Percentiles rank a stretch among this genome's conserved stretches.
Conservation (phyloP, 1,140 invertebrate species). For the Dreissena rostriformis region DNA sequence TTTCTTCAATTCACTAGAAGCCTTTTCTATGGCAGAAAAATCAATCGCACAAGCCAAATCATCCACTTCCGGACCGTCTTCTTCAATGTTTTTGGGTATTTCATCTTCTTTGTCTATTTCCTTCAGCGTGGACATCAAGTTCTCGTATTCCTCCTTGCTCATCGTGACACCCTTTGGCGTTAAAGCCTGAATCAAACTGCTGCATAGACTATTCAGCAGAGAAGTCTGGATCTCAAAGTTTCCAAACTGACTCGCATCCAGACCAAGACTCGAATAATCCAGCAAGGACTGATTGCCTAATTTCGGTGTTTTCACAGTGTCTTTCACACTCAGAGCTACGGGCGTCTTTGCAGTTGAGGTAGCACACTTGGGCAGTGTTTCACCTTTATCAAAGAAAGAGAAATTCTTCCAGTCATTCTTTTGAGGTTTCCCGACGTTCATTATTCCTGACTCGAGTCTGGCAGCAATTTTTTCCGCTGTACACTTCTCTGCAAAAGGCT, state of each 20-base stretch:
- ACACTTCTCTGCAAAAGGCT: too few species aligned
- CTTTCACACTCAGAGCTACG: too few species aligned
- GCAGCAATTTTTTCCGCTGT: constrained; percentile 29
- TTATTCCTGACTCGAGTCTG: constrained; percentile 27
- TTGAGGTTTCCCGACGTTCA: constrained; percentile 13
- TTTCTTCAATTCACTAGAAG: constrained; percentile 28
- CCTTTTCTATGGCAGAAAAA: constrained; percentile 44
- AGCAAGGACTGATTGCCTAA: too few species aligned
- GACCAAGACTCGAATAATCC: background rate
- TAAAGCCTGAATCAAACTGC: constrained; percentile 48
- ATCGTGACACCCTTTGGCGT: constrained; percentile 49
- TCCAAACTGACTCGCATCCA: constrained; percentile 42
- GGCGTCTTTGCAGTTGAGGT: background rate
- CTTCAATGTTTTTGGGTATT: background rate
- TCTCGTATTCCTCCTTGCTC: constrained; percentile 40
- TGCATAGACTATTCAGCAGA: constrained; percentile 42
- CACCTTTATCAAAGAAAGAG: background rate
- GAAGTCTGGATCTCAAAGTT: constrained; percentile 49
- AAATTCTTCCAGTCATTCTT: background rate
- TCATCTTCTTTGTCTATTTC: constrained; percentile 21
- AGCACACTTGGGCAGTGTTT: background rate
- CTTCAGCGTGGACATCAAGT: constrained; percentile 23
- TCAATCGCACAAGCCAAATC: constrained; percentile 27
- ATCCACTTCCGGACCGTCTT: background rate
- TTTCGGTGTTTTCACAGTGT: too few species aligned